Evolutionary conservation across 1,140 invertebrate genomes (phyloP), one percentile per base, ranked within the genome.

Genomic region (Pogonomyrmex californicus): DNA sequence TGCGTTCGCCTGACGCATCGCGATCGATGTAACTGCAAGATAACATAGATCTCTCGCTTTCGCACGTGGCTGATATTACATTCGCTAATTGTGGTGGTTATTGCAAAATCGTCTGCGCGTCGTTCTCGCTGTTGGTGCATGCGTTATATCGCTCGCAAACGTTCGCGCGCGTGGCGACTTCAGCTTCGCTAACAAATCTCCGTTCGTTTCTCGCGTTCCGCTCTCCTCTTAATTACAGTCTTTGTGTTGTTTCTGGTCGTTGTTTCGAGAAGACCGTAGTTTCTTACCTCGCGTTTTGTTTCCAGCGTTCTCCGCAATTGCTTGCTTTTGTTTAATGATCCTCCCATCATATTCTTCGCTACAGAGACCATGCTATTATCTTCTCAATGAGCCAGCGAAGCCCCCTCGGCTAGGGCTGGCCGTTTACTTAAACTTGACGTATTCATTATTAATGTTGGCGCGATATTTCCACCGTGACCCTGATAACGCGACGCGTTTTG

Each of bases 201-300:
- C 76, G 60, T 68, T 79, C 36, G 51, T 33, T 66, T 58, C 63
- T 68, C 76, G n/a, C 49, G 38, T 44, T 60, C 41, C n/a, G 54
- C 41, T 44, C 41, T 44, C 41, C 76, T 68, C 85, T 81, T 86
- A 86, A 86, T 86, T 82, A 82, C 63, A 17, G 76, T 47, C 76
- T 82, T 70, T 82, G 85, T 82, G 85, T 86, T 79, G 77, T 82
- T 65, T 41, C 71, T 58, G n/a, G 75, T 86, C 81, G 58, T 86
- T 86, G 60, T 66, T 60, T 79, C 63, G 63, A 58, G 63, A 54
- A 68, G 63, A 86, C 38, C 63, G 23, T 73, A 82, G 75, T 82
- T 81, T 81, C 85, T 70, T 86, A 38, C 76, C 23, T 81, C 76
- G 36, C 76, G 76, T 86, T 82, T 81, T 68, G 85, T 81, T 68